Percentiles rank a stretch among this genome's conserved stretches.
Evolutionary conservation across 2,888 invertebrate genomes (phyloP).

Genomic region (Labia minor): DNA sequence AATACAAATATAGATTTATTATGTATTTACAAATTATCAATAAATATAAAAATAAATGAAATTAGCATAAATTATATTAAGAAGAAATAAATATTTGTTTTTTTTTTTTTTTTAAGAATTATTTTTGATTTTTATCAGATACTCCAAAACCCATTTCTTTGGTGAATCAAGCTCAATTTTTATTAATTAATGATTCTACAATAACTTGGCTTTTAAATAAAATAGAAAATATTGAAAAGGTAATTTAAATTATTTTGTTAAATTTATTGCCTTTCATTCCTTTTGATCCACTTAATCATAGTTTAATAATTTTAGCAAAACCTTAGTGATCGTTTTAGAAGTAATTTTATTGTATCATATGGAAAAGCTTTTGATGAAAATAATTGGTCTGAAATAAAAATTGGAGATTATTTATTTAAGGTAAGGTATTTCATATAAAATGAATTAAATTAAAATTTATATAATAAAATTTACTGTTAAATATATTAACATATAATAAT

Average conservation of each 20-base stretch:
- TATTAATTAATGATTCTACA: constrained; percentile 69
- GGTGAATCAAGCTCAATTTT: constrained; percentile 75
- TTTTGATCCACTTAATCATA: no score
- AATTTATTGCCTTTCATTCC: not conserved
- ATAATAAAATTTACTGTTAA: no score
- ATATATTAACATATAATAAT: constrained; percentile 16
- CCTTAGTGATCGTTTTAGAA: constrained; percentile 70
- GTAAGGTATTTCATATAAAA: no score
- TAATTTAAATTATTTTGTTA: not conserved
- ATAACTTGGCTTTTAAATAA: constrained; percentile 56
- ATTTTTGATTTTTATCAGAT: no score
- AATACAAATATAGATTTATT: constrained; percentile 21
- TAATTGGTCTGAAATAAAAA: constrained; percentile 50
- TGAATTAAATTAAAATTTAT: no score
- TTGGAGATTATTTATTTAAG: constrained; percentile 54
- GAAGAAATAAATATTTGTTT: no score
- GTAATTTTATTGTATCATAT: constrained; percentile 76
- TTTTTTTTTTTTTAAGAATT: no score
- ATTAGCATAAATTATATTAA: not conserved
- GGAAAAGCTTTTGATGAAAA: constrained; percentile 66
- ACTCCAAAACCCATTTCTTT: constrained; percentile 42
- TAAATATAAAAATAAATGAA: not conserved
- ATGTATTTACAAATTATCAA: not conserved
- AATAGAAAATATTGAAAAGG: constrained; percentile 33
- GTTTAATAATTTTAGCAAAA: constrained; percentile 41